Percentiles rank a stretch among this genome's conserved stretches.
phyloP scores from a whole-genome alignment of 1,140 invertebrate species.

The Hyles euphorbiae region DNA sequence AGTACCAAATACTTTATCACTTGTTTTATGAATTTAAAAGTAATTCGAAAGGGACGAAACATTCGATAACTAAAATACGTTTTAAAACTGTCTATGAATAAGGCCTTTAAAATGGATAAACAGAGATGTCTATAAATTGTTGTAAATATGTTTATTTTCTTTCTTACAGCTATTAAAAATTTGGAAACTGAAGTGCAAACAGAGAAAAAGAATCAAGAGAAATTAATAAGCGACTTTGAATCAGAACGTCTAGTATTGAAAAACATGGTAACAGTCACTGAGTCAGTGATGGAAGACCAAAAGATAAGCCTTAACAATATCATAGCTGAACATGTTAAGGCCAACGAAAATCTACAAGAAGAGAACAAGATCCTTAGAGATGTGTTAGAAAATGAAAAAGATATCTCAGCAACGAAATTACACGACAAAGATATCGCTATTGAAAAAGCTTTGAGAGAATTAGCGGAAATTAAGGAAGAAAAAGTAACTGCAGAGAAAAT shows the following conservation, averaged over 20 bases:
- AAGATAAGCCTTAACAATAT: constrained; percentile 33
- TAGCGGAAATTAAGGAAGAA: constrained; percentile 20
- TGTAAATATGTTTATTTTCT: neutral
- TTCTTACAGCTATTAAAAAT: constrained; percentile 37
- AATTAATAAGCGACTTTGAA: constrained; percentile 46
- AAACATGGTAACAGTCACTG: constrained; percentile 48
- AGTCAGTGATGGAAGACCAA: constrained; percentile 52
- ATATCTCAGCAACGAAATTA: constrained; percentile 19
- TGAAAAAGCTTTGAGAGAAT: constrained; percentile 24
- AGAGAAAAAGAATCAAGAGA: constrained; percentile 41
- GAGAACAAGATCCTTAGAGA: constrained; percentile 29
- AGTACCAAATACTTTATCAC: no score
- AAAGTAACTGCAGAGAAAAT: constrained; percentile 28
- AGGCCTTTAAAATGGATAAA: neutral
- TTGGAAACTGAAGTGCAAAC: constrained; percentile 39
- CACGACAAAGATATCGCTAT: constrained; percentile 30
- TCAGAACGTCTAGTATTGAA: constrained; percentile 43
- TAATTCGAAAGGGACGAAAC: no score
- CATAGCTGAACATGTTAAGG: constrained; percentile 30
- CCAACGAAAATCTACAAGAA: constrained; percentile 26
- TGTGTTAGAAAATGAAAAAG: constrained; percentile 18
- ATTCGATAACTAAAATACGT: no score
- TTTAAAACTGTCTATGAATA: no score
- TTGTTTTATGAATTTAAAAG: no score
- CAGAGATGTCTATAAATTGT: neutral